These are phyloP conservation scores for Gerris lacustris DNA, from an alignment of 2,888 invertebrate genomes.

Conservation along the genomic window DNA sequence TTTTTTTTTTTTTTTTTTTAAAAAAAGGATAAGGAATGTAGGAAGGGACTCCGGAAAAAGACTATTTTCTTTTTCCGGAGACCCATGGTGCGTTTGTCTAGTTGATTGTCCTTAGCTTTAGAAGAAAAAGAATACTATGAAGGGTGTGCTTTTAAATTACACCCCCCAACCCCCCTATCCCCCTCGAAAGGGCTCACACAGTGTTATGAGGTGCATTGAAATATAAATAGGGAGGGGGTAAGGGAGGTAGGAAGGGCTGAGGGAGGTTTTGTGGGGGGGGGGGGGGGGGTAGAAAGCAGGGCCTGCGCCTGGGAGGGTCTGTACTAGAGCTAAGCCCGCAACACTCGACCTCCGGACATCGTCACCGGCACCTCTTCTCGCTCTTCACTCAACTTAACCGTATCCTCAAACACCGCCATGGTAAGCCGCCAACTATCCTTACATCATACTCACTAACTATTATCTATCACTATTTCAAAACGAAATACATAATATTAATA, in stretches of 20 bases:
- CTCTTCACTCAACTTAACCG: not conserved
- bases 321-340: not conserved
- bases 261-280: not conserved
- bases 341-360: not conserved
- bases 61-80: not conserved
- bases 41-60: too few species aligned
- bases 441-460: too few species aligned
- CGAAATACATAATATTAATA: too few species aligned
- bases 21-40: not conserved
- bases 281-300: not conserved
- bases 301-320: constrained; percentile 8
- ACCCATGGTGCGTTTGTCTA: not conserved
- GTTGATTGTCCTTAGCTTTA: not conserved
- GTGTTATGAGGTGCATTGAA: constrained; percentile 5
- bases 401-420: not conserved
- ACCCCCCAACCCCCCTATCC: not conserved
- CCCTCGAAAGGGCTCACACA: not conserved
- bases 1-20: not conserved
- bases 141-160: constrained; percentile 2
- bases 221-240: constrained; percentile 6
- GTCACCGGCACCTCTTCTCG: not conserved
- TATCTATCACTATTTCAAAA: too few species aligned
- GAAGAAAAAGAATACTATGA: not conserved
- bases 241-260: not conserved
- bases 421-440: not conserved